These are phyloP conservation scores for Podarcis lilfordi DNA, from an alignment of 2,797 vertebrate species.

Conservation along the genomic window DNA sequence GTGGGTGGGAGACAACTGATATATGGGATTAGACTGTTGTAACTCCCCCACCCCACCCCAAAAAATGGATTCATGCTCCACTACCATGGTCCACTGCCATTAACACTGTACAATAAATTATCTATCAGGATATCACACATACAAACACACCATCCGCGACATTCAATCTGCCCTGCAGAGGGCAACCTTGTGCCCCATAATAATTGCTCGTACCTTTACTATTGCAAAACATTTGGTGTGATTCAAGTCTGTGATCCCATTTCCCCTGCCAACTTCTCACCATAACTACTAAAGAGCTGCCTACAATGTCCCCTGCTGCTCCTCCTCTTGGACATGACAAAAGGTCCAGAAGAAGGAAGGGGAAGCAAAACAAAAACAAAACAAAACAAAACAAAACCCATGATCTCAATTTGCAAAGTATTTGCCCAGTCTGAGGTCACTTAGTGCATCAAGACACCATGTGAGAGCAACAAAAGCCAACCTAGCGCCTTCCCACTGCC, in stretches of 20 bases:
- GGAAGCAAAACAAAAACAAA: not conserved
- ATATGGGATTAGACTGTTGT: too few relatives aligned
- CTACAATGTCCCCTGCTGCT: not conserved
- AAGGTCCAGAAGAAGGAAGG: too few relatives aligned
- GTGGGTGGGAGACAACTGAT: too few relatives aligned
- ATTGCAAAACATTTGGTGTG: not conserved
- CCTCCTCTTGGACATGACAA: too few relatives aligned
- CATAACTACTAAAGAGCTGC: not conserved
- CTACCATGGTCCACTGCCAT: not conserved
- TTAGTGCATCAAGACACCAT: too few relatives aligned
- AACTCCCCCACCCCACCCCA: too few relatives aligned
- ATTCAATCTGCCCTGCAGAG: slow-evolving; percentile 2
- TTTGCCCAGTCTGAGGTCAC: too few relatives aligned
- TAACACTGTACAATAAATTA: not conserved
- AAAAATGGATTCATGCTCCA: not conserved
- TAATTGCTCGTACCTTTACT: not conserved
- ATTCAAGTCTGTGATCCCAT: not conserved
- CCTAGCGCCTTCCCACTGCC: too few relatives aligned
- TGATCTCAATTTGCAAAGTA: not conserved
- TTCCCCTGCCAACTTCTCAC: not conserved
- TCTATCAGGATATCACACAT: too few relatives aligned
- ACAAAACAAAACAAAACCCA: not conserved
- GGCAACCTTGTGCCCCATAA: not conserved
- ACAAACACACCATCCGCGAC: not conserved
- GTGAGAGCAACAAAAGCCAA: too few relatives aligned